Evolutionary conservation across 2,113 vertebrate species (phyloP), one percentile per base, ranked within the genome.

Genomic region (Catagonus wagneri): DNA sequence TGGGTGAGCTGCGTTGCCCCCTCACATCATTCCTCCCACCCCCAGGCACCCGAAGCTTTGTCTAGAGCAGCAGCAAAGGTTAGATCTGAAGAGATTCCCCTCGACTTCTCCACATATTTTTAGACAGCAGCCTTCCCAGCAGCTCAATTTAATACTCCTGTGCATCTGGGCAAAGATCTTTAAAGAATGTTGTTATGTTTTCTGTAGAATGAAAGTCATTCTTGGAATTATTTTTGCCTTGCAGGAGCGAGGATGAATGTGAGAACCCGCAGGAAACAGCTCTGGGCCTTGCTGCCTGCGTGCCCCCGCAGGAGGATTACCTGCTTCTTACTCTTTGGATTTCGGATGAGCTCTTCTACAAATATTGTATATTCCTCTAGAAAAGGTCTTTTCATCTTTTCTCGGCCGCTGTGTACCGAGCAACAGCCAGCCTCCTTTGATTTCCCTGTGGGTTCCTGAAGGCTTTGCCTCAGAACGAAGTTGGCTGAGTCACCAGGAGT

Each of bases 11-110:
- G 3, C 0, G 2, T 56, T 79, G 20, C 54, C 58, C 58, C 44
- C 6, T 11, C 1, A 11, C 3, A 0, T 4, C 7, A 19, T 27
- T 74, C 44, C 52, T 75, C 15, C 7, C 2, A 1, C 7, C 22
- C 19, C 2, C 23, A 36, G 0, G 1, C 13, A 7, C 72, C 27
- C 9, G 7, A 2, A 0, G 1, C 12, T 8, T n/a, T n/a, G 11
- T 36, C 68, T 68, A 20, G 1, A 39, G 58, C 14, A 44, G 58
- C 20, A 22, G 65, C 65, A 25, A 15, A 50, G 3, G 44, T 68
- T 4, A 36, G 20, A 15, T 36, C 6, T 25, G 6, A 61, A 72
- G n/a, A 23, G 3, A 23, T 25, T 61, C n/a, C 13, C 27, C 29
- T 52, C 71, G 6, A 14, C 22, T 27, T 72, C 79, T 72, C 52